These are phyloP conservation scores for Lampris incognitus DNA, from an alignment of 2,113 vertebrate genomes.

Conservation along the genomic window DNA sequence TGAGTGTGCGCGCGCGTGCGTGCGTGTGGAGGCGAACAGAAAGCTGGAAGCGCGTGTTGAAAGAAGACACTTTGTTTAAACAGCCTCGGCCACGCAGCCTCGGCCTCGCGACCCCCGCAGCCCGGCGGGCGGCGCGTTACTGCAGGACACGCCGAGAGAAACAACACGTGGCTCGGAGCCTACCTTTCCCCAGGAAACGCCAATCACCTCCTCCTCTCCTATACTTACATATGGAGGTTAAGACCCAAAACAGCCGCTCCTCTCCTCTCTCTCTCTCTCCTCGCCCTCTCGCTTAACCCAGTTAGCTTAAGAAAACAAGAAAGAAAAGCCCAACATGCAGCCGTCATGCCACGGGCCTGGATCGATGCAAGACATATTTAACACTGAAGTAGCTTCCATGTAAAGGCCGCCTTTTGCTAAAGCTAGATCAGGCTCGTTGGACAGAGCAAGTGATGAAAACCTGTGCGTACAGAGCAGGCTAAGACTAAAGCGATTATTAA, in stretches of 20 bases:
- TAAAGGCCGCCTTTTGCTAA: too few relatives aligned
- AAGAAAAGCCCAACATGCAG: too few relatives aligned
- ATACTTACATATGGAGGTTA: neutral
- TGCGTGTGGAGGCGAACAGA: conserved; percentile 48
- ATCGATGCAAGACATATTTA: too few relatives aligned
- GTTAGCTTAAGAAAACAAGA: too few relatives aligned
- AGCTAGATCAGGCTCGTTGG: too few relatives aligned
- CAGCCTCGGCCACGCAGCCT: conserved; percentile 41
- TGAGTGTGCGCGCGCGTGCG: neutral
- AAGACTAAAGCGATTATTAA: too few relatives aligned
- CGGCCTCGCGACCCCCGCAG: neutral
- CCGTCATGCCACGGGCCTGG: too few relatives aligned
- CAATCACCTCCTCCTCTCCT: neutral
- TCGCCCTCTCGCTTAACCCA: neutral
- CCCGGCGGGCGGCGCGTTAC: neutral
- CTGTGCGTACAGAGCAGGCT: too few relatives aligned
- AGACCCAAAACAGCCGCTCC: neutral
- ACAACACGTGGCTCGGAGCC: neutral
- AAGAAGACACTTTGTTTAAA: conserved; percentile 78
- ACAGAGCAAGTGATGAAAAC: too few relatives aligned
- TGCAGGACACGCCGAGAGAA: conserved; percentile 4
- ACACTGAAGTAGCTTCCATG: too few relatives aligned
- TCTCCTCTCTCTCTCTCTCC: too few relatives aligned
- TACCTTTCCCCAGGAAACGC: conserved; percentile 2
- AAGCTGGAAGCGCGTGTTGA: conserved; percentile 67